A percentile compares a stretch with the other conserved stretches of the same genome.
Conservation (phyloP, 2,113 vertebrate genomes). For the Mixornis gularis region DNA sequence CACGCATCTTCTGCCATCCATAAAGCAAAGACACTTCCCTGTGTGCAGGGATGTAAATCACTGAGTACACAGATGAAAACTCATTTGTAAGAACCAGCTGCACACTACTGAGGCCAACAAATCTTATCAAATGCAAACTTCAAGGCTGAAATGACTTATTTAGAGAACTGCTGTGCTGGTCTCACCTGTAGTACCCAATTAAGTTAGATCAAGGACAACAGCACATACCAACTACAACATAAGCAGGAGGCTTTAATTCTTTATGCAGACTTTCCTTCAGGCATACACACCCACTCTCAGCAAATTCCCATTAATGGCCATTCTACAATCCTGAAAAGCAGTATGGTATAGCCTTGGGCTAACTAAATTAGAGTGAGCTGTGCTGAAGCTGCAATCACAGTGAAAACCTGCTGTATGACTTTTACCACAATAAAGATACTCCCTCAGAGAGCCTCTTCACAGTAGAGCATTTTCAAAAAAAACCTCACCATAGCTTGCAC, state of each 20-base stretch:
- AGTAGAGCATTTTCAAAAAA: rapidly evolving
- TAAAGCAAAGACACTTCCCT: background rate
- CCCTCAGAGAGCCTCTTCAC: background rate
- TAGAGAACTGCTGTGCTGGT: background rate
- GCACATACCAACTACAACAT: background rate
- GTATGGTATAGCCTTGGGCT: background rate
- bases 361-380: background rate
- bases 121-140: background rate
- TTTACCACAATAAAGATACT: background rate
- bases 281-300: background rate
- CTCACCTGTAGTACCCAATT: background rate
- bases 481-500: background rate
- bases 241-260: background rate
- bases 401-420: background rate
- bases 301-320: background rate
- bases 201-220: background rate
- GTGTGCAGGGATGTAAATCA: background rate
- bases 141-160: background rate
- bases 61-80: background rate
- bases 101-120: background rate
- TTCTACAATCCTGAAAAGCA: background rate
- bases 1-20: rapidly evolving
- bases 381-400: background rate
- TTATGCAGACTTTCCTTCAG: background rate
- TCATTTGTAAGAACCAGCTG: background rate